A percentile compares a stretch with the other conserved stretches of the same genome.
phyloP scores from a whole-genome alignment of 1,140 invertebrate genomes.

The Heliothis subflexa region DNA sequence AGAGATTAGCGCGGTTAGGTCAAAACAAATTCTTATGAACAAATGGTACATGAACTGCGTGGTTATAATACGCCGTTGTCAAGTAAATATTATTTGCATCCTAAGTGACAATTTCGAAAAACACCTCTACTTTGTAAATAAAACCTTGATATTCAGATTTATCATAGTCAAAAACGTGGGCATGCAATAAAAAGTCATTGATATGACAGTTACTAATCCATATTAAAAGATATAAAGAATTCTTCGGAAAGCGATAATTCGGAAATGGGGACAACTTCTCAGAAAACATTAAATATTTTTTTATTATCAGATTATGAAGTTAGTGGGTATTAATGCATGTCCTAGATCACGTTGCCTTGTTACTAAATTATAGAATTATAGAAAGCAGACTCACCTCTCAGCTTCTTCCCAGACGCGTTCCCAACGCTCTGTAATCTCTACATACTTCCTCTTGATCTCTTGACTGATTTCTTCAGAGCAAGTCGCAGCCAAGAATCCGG shows the following conservation, averaged over 20 bases:
- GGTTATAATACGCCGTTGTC: no score
- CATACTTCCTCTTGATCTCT: conserved; percentile 92
- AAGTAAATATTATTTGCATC: no score
- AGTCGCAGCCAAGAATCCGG: conserved; percentile 95
- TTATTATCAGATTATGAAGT: conserved; percentile 1
- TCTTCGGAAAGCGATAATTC: not conserved
- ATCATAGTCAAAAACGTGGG: no score
- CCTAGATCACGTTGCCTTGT: not conserved
- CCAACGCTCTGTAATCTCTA: conserved; percentile 91
- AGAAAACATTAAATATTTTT: not conserved
- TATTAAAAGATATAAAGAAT: not conserved
- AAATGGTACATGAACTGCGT: no score
- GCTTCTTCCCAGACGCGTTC: conserved; percentile 93
- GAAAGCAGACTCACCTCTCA: conserved; percentile 84
- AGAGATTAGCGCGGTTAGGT: no score
- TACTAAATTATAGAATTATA: no score
- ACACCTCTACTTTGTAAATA: no score
- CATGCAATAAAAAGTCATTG: not conserved
- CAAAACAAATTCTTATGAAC: no score
- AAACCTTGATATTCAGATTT: not conserved
- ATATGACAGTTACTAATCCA: not conserved
- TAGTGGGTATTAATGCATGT: not conserved
- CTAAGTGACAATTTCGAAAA: no score
- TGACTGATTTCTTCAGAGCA: conserved; percentile 92
- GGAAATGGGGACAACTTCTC: not conserved